phyloP scores from a whole-genome alignment of 2,113 vertebrate species.

The Accipiter virgatus region DNA sequence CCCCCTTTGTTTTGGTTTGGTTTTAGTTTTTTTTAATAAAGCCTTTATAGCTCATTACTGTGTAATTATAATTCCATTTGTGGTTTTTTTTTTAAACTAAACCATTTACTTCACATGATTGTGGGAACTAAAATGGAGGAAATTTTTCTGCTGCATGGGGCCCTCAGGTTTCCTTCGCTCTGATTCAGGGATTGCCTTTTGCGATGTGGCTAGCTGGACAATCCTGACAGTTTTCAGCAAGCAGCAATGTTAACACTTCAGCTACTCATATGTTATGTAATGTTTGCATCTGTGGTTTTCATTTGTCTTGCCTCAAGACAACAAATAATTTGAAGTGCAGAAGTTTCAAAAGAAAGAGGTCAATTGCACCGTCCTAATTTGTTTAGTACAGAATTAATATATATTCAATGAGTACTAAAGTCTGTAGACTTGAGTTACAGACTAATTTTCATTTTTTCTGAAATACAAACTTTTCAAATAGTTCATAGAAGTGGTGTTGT shows the following conservation, averaged over 20 bases:
- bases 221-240: background rate
- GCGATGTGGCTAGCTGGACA: background rate
- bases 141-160: background rate
- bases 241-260: background rate
- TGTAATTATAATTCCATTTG: background rate
- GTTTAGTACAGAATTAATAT: background rate
- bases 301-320: background rate
- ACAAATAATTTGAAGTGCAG: background rate
- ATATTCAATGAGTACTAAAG: background rate
- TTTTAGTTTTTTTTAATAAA: background rate
- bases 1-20: background rate
- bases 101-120: background rate
- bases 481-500: background rate
- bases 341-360: background rate
- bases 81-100: background rate
- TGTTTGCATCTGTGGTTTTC: background rate
- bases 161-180: background rate
- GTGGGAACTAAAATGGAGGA: background rate
- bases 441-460: background rate
- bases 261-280: background rate
- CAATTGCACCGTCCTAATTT: background rate
- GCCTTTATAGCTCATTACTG: background rate
- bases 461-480: background rate
- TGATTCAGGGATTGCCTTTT: background rate
- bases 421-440: background rate